A percentile compares a stretch with the other conserved stretches of the same genome.
These are phyloP conservation scores for Branchellion lobata DNA, from an alignment of 2,888 invertebrate genomes.

Conservation along the genomic window DNA sequence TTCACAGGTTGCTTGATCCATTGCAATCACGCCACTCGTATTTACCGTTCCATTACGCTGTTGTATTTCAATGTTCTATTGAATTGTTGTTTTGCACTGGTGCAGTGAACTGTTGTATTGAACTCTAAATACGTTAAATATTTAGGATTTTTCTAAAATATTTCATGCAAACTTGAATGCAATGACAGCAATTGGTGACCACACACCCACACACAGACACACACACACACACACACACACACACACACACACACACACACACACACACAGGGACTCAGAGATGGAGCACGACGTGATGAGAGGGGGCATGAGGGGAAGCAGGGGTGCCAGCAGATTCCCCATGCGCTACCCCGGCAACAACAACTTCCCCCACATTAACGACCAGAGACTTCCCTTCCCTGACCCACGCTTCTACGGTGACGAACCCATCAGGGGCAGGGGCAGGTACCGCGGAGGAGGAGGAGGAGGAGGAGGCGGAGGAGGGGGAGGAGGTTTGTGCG, in stretches of 20 bases:
- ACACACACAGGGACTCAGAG: background rate
- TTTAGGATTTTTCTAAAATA: too few species aligned
- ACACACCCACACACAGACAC: too few species aligned
- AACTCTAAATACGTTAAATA: too few species aligned
- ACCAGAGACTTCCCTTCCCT: background rate
- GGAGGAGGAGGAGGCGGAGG: background rate
- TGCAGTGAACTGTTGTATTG: too few species aligned
- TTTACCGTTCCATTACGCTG: too few species aligned
- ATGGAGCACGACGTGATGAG: conserved; percentile 1
- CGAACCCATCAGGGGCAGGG: background rate
- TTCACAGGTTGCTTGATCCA: background rate
- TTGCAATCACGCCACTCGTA: background rate
- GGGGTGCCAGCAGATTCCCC: background rate
- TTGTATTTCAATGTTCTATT: too few species aligned
- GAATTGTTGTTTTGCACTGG: too few species aligned
- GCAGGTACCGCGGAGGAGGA: background rate
- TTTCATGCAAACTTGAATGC: too few species aligned
- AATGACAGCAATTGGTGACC: too few species aligned
- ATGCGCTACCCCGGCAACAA: conserved; percentile 1
- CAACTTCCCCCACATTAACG: background rate
- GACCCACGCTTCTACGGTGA: conserved; percentile 2
- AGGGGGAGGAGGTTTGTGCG: background rate
- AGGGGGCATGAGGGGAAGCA: background rate
- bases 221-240: background rate
- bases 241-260: background rate